A percentile compares a stretch with the other conserved stretches of the same genome.
phyloP scores from a whole-genome alignment of 2,888 invertebrate species.

The Unio delphinus region DNA sequence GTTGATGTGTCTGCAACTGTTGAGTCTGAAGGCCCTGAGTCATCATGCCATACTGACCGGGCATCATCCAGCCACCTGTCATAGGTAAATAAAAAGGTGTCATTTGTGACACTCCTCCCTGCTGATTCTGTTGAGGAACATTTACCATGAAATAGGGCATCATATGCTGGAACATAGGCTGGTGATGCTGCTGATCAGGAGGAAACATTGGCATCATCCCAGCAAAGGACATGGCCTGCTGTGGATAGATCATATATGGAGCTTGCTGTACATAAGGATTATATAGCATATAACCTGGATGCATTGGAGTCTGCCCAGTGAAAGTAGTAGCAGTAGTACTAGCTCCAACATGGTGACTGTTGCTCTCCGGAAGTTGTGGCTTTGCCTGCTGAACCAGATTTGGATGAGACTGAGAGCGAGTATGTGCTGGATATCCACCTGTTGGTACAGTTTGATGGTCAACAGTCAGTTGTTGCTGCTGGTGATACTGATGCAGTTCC shows the following conservation, averaged over 20 bases:
- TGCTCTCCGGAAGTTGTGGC: conserved; percentile 17
- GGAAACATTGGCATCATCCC: conserved; percentile 41
- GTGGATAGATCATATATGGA: conserved; percentile 23
- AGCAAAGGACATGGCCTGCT: conserved; percentile 28
- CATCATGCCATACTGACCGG: conserved; percentile 15
- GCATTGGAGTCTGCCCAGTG: conserved; percentile 6
- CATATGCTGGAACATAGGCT: conserved; percentile 1
- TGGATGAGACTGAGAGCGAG: conserved; percentile 4
- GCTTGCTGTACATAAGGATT: conserved; percentile 11
- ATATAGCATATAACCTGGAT: conserved; percentile 17
- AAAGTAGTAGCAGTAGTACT: conserved; percentile 12
- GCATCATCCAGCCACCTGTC: conserved; percentile 27
- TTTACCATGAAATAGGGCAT: conserved; percentile 36
- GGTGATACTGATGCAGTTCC: background rate
- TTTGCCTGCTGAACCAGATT: conserved; percentile 10
- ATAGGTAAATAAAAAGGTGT: conserved; percentile 6
- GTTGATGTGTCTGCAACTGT: conserved; percentile 12
- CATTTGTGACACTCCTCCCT: conserved; percentile 19
- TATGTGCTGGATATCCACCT: conserved; percentile 3
- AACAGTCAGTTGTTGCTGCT: background rate
- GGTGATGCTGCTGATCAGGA: conserved; percentile 11
- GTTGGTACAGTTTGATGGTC: conserved; percentile 5
- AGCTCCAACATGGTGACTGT: background rate
- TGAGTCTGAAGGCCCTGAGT: conserved; percentile 9
- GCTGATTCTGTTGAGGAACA: conserved; percentile 32